Base-by-base conservation (phyloP, 1,140 invertebrate genomes). In the Megathymus violae region DNA sequence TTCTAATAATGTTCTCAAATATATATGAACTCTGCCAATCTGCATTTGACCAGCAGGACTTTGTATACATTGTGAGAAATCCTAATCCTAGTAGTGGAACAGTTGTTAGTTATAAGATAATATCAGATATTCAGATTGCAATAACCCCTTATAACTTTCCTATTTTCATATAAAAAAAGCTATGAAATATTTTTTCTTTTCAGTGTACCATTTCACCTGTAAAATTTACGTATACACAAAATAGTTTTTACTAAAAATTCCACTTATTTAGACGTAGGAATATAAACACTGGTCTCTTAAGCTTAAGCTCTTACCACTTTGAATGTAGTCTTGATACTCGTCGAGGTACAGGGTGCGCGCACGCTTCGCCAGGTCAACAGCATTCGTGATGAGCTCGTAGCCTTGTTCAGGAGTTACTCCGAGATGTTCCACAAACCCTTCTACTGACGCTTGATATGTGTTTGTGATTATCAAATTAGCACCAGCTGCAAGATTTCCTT, bases 371-470 rank as follows among this genome's bases (percentile, higher is more conserved):
- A 97, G 82, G 25, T 92, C 58, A 0, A 96, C 96, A 13, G 95
- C 94, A 64, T 93, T 92, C 51, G 92, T 91, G 13, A 98, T 95
- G 3, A 97, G 87, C 1, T 94, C 82, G 38, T 94, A 88, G 43
- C 94, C 94, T 69, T 96, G 91, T 38, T 94, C 89, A 64, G 93
- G 82, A 11, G 89, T 92, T 0, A 96, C 64, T 0, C 92, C 91
- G 19, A 97, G 82, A 81, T 96, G 93, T 75, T 95, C 92, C 63
- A 93, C 91, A 76, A 97, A 96, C 0, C 96, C 96, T 14, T 93
- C 93, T 38, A 97, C 90, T 7, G 95, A 96, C 0, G 97, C 96
- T 91, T 98, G 97, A 81, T 98, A 99, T 1, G 96, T 97, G 62
- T 96, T 96, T 3, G 96, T 97, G 64, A 95, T 93, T 41, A 98